These are phyloP conservation scores for Cyprinodon brontotheroides DNA, from an alignment of 2,113 vertebrate species.

Conservation along the genomic window DNA sequence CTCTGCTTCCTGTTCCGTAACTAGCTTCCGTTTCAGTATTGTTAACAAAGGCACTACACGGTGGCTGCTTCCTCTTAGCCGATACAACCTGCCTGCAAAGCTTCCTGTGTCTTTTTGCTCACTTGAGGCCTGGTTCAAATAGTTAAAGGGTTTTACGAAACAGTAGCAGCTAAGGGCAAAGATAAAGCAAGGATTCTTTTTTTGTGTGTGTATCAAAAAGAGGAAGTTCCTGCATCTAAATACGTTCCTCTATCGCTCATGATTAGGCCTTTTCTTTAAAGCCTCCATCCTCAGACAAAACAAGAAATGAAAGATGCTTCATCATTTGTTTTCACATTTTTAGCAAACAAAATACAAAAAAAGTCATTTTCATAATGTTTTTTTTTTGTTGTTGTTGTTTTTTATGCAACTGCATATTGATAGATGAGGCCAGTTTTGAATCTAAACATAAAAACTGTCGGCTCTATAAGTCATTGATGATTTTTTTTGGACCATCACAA, in stretches of 20 bases:
- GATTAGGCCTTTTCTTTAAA: not conserved
- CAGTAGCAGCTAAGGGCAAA: not conserved
- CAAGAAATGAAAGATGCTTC: constrained; percentile 4
- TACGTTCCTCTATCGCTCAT: constrained; percentile 12
- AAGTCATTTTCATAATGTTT: not conserved
- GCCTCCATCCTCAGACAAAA: not conserved
- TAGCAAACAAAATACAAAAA: not conserved
- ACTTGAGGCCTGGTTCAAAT: not conserved
- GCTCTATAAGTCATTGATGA: not conserved
- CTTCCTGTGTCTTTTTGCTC: constrained; percentile 52
- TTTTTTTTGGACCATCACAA: not conserved
- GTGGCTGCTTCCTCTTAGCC: constrained; percentile 56
- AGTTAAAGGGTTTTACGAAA: not conserved
- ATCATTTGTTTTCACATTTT: constrained; percentile 10
- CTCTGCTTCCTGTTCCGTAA: constrained; percentile 71
- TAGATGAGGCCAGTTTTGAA: not conserved
- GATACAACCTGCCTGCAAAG: constrained; percentile 46
- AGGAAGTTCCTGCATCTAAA: not conserved
- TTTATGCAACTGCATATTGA: not conserved
- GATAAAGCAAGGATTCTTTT: not conserved
- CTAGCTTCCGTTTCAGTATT: constrained; percentile 70
- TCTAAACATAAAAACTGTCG: not conserved
- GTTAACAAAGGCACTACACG: constrained; percentile 43
- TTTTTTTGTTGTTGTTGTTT: not conserved
- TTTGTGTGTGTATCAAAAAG: not conserved